A percentile compares a stretch with the other conserved stretches of the same genome.
These are phyloP conservation scores for Aleiodes sp. DNA, from an alignment of 1,140 invertebrate species.

Conservation along the genomic window DNA sequence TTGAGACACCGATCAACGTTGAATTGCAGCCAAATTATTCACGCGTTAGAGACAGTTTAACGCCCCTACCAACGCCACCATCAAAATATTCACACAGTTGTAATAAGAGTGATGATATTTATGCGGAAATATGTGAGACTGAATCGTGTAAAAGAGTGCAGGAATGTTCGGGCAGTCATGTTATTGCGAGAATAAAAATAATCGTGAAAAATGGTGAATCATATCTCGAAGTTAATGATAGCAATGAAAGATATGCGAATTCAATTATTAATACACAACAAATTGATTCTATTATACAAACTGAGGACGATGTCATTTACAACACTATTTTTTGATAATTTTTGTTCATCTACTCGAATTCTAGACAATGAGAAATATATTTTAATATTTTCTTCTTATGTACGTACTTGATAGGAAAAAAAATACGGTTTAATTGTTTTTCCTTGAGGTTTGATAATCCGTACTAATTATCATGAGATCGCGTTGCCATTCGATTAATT, in stretches of 20 bases:
- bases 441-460: not conserved
- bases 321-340: slow-evolving; percentile 59
- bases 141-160: slow-evolving; percentile 39
- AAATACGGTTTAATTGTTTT: not conserved
- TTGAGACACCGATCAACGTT: slow-evolving; percentile 54
- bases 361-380: not conserved
- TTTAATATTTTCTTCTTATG: not conserved
- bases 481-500: not conserved
- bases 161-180: slow-evolving; percentile 56
- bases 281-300: slow-evolving; percentile 56
- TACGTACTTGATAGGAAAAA: not conserved
- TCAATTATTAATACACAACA: slow-evolving; percentile 54
- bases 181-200: slow-evolving; percentile 62
- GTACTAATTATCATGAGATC: not conserved
- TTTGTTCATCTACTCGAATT: not conserved
- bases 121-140: slow-evolving; percentile 62
- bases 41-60: slow-evolving; percentile 57
- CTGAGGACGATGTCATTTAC: slow-evolving; percentile 61
- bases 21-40: slow-evolving; percentile 58
- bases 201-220: slow-evolving; percentile 54
- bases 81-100: slow-evolving; percentile 41
- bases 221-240: slow-evolving; percentile 22
- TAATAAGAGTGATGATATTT: slow-evolving; percentile 58
- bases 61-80: slow-evolving; percentile 46
- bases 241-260: slow-evolving; percentile 52